Base-by-base conservation (phyloP, 2,797 vertebrate genomes). In the Silurus lanzhouensis region DNA sequence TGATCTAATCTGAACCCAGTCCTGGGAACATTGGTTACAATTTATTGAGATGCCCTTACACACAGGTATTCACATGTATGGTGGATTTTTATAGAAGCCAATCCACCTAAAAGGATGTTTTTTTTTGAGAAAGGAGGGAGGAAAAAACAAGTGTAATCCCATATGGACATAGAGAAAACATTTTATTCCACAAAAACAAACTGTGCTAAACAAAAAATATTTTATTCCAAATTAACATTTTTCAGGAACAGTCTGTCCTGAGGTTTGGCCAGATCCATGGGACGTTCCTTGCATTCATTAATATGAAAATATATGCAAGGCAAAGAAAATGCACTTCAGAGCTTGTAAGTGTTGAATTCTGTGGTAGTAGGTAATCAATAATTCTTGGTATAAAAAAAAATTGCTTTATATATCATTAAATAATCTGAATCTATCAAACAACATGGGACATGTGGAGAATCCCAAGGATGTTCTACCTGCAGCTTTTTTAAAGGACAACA, bases 361-460 rank as follows among this genome's bases (percentile, higher is more conserved):
- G 13, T 52, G 71, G 20, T 38, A 31, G 55, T 20, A 79, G 20
- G 20, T 64, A 80, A 80, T 80, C 77, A 25, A 66, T 80, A 52
- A 76, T 76, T 76, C 52, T 25, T 57, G 52, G 7, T 19, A 76
- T 76, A 52, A 52, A 52, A n/a, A 58, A 76, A 63, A 64, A 64
- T 80, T 44, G 14, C 78, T 66, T 80, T 52, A 80, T 52, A 80
- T 64, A 48, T 22, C 44, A 46, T 63, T 79, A 7, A 79, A 63
- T 17, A 8, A 48, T 64, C 22, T 64, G 48, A 52, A 6, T 6
- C 20, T 60, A 17, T 77, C 57, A 20, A 46, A 48, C 38, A 14
- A n/a, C 31, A 31, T 22, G 48, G 17, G 46, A 19, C 25, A 44
- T 52, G 46, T 66, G 4, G 9, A 52, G 78, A 66, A 81, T 66